Conservation (phyloP, 2,888 invertebrate genomes). For the Cryptus armator region DNA sequence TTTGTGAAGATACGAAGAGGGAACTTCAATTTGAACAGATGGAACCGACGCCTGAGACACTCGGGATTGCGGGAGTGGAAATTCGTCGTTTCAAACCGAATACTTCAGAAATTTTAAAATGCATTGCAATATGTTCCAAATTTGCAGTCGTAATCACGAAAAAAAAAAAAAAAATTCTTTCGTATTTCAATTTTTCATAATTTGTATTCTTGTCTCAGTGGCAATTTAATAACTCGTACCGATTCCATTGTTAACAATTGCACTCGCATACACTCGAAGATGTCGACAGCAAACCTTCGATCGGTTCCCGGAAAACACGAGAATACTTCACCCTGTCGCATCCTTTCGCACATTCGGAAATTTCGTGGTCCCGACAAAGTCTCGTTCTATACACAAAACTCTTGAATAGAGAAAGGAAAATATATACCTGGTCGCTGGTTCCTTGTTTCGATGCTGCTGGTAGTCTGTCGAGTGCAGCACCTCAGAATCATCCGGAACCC, state of each 20-base stretch:
- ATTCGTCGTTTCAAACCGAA: not conserved
- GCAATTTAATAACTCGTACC: not conserved
- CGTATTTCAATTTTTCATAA: not conserved
- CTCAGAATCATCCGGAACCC: conserved; percentile 17
- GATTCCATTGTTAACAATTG: not conserved
- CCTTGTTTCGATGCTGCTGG: not conserved
- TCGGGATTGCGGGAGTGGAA: not conserved
- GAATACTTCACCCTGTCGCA: conserved; percentile 15
- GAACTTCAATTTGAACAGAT: not conserved
- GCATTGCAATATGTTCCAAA: too few relatives aligned
- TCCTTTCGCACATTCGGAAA: conserved; percentile 34
- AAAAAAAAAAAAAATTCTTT: not conserved
- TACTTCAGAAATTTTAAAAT: too few relatives aligned
- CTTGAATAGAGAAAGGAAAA: conserved; percentile 21
- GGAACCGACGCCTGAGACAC: not conserved
- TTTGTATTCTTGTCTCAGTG: not conserved
- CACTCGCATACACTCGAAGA: not conserved
- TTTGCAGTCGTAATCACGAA: too few relatives aligned
- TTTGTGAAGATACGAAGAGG: not conserved
- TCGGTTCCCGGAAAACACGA: not conserved
- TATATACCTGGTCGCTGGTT: conserved; percentile 10
- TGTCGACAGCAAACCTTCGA: too few relatives aligned
- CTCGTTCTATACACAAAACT: conserved; percentile 18
- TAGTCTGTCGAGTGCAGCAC: conserved; percentile 28
- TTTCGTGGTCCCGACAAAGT: not conserved